Percentiles rank a stretch among this genome's conserved stretches.
These are phyloP conservation scores for Polymixis lichenea DNA, from an alignment of 2,888 invertebrate species.

Conservation along the genomic window DNA sequence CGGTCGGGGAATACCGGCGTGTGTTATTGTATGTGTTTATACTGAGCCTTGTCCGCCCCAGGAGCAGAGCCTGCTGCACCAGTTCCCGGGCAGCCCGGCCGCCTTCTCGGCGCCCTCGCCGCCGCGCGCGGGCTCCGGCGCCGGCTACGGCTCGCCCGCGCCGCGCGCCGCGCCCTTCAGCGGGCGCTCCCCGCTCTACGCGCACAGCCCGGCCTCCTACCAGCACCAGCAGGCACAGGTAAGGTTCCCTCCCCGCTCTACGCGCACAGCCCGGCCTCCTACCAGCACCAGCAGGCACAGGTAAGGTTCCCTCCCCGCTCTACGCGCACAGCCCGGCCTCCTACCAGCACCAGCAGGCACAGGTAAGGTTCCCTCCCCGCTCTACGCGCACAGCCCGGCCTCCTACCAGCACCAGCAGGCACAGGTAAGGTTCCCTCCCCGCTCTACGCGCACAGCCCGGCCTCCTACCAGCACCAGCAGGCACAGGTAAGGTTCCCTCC, in stretches of 20 bases:
- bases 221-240: conserved; percentile 70
- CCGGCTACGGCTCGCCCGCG: conserved; percentile 74
- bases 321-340: conserved; percentile 80
- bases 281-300: conserved; percentile 72
- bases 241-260: conserved; percentile 64
- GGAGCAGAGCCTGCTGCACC: conserved; percentile 50
- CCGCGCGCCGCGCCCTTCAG: conserved; percentile 74
- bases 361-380: conserved; percentile 70
- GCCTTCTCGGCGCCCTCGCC: conserved; percentile 76
- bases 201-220: conserved; percentile 78
- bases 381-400: conserved; percentile 79
- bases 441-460: conserved; percentile 80
- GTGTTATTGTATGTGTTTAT: background rate
- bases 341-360: conserved; percentile 73
- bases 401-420: conserved; percentile 75
- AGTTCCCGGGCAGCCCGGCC: conserved; percentile 82
- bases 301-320: conserved; percentile 71
- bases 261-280: conserved; percentile 78
- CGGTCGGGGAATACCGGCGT: no score
- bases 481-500: conserved; percentile 61
- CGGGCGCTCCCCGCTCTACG: conserved; percentile 81
- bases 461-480: conserved; percentile 75
- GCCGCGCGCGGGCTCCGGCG: conserved; percentile 67
- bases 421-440: conserved; percentile 67
- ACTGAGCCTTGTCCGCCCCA: background rate